Evolutionary conservation across 1,140 invertebrate genomes (phyloP).

Genomic region (Bradysia coprophila): DNA sequence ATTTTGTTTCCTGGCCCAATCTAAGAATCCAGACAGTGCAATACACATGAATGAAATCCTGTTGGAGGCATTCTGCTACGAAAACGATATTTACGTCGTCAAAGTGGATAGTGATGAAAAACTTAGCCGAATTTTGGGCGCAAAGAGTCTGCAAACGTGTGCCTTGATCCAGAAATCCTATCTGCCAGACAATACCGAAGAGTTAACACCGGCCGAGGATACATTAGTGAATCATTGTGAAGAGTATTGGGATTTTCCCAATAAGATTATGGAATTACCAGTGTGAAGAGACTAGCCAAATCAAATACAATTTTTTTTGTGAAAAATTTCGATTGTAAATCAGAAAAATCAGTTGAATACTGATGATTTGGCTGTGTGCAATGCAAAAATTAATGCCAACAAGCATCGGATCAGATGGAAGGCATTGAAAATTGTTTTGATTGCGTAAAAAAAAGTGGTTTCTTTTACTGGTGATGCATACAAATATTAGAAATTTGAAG

Average conservation of each 20-base stretch:
- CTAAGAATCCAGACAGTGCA: slow-evolving; percentile 35
- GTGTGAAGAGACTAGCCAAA: no score
- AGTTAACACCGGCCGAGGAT: slow-evolving; percentile 26
- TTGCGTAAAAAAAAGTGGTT: no score
- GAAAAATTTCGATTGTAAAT: no score
- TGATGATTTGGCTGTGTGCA: no score
- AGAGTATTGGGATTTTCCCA: slow-evolving; percentile 30
- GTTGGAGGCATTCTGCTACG: slow-evolving; percentile 44
- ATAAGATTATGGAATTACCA: no score
- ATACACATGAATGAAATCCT: slow-evolving; percentile 48
- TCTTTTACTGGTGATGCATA: no score
- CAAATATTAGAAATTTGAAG: no score
- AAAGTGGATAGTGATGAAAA: slow-evolving; percentile 36
- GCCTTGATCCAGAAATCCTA: slow-evolving; percentile 30
- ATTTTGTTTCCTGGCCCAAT: slow-evolving; percentile 39
- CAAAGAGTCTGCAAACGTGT: slow-evolving; percentile 25
- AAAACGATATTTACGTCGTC: slow-evolving; percentile 46
- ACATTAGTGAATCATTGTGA: slow-evolving; percentile 33
- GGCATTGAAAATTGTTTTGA: no score
- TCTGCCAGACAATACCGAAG: slow-evolving; percentile 24
- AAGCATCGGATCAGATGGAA: no score
- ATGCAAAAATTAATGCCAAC: no score
- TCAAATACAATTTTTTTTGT: no score
- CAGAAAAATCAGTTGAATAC: no score
- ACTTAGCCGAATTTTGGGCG: slow-evolving; percentile 27